Base-by-base conservation (phyloP, 2,797 vertebrate genomes). In the Dromococcyx pavoninus region DNA sequence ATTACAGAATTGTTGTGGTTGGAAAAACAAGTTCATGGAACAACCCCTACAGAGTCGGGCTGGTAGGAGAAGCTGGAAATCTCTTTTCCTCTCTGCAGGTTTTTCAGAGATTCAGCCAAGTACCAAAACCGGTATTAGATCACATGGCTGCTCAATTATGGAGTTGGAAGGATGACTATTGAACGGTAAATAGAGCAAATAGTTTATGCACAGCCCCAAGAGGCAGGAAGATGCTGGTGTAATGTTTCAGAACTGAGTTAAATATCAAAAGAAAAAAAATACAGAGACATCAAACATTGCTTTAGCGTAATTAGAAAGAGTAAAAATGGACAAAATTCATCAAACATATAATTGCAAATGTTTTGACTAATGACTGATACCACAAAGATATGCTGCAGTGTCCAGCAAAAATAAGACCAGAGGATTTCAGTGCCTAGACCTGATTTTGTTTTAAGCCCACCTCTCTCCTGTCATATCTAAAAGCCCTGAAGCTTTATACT, bases 131-230 rank as follows among this genome's bases (percentile, higher is more conserved):
- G 95, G 76, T 78, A 70, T 74, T 75, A 88, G 51, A 78, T 86
- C 70, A 95, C 76, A 58, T 30, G 7, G 17, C 28, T 93, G 62
- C 79, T 82, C 72, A 91, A 4, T 86, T 58, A 54, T 2, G 13
- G 57, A 78, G 46, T 46, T 77, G 73, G 76, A 86, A 89, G 62
- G 60, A 88, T 56, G 23, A 81, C 57, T 88, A 67, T 17, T 90
- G 51, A 93, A 86, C 66, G 56, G 54, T 37, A 80, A 96, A 91
- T 41, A 65, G 70, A 87, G 64, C 0, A 8, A 93, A 91, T 32
- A 89, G 84, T 86, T 93, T 75, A 79, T 60, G 92, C 91, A 74
- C 37, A 95, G 85, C 69, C 91, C 74, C 61, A 92, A 91, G 73
- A 91, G 81, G 74, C 67, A 95, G 72, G 77, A 90, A 86, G 58